Conservation (phyloP, 2,797 vertebrate species). For the Xiphophorus birchmanni region DNA sequence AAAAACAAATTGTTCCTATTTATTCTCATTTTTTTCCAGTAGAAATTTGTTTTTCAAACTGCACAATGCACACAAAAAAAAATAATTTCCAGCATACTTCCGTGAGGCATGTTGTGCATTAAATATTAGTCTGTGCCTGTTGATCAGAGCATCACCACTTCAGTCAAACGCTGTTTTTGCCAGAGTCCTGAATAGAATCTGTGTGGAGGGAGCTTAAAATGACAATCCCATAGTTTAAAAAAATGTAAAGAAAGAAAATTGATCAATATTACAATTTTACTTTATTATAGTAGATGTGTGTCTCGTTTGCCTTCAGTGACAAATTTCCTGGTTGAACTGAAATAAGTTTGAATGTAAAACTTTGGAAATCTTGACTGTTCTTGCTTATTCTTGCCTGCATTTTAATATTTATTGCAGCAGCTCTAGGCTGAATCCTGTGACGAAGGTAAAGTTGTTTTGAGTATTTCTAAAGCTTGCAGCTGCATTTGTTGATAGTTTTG, state of each 20-base stretch:
- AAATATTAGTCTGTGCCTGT: background rate
- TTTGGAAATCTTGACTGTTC: background rate
- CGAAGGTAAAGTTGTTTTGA: background rate
- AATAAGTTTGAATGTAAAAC: background rate
- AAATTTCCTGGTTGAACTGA: background rate
- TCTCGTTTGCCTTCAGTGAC: background rate
- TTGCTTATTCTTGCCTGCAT: background rate
- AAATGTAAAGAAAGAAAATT: background rate
- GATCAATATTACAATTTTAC: background rate
- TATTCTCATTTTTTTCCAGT: background rate
- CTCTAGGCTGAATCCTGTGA: background rate
- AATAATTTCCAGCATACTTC: background rate
- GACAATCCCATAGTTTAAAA: background rate
- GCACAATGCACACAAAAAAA: no score
- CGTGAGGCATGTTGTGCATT: background rate
- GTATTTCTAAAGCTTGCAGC: background rate
- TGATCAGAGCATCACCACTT: background rate
- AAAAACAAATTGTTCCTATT: background rate
- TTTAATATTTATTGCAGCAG: background rate
- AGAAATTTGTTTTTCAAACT: background rate
- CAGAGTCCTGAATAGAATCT: background rate
- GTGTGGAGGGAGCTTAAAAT: background rate
- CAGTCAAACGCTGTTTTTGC: background rate
- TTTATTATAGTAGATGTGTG: background rate
- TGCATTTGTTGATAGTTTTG: background rate